phyloP scores from a whole-genome alignment of 1,140 invertebrate species.

The Aricia agestis region DNA sequence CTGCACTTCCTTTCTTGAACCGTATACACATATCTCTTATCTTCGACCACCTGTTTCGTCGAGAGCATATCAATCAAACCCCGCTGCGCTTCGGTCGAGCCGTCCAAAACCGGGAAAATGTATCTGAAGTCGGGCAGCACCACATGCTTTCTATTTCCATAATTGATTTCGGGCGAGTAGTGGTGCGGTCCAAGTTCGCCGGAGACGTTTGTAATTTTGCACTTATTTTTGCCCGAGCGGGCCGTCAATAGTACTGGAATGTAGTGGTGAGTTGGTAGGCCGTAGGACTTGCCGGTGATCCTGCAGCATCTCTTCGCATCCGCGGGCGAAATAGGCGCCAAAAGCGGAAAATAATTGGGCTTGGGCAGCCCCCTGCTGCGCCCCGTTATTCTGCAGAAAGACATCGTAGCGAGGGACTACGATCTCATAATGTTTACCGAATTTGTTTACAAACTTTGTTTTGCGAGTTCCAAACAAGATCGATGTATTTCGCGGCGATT shows the following conservation, averaged over 20 bases:
- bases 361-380: slow-evolving; percentile 86
- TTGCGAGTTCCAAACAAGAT: slow-evolving; percentile 32
- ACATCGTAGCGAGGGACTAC: slow-evolving; percentile 71
- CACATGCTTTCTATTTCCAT: slow-evolving; percentile 80
- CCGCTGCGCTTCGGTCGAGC: slow-evolving; percentile 79
- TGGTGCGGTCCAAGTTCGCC: slow-evolving; percentile 78
- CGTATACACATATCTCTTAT: slow-evolving; percentile 83
- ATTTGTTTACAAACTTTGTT: slow-evolving; percentile 54
- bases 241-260: slow-evolving; percentile 84
- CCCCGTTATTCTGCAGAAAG: slow-evolving; percentile 89
- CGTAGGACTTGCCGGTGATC: slow-evolving; percentile 89
- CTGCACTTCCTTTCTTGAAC: slow-evolving; percentile 84
- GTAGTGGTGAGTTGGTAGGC: slow-evolving; percentile 85
- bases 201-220: slow-evolving; percentile 80
- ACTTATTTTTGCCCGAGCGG: slow-evolving; percentile 77
- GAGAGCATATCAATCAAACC: slow-evolving; percentile 78
- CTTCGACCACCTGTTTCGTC: slow-evolving; percentile 78
- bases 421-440: slow-evolving; percentile 52
- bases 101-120: slow-evolving; percentile 83
- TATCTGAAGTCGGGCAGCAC: slow-evolving; percentile 84
- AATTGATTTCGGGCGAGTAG: slow-evolving; percentile 76
- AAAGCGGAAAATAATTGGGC: slow-evolving; percentile 88
- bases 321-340: slow-evolving; percentile 87
- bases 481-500: slow-evolving; percentile 42
- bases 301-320: slow-evolving; percentile 87